Conservation (phyloP, 35 echinoderm and acorn worm genomes). For the Lytechinus variegatus region DNA sequence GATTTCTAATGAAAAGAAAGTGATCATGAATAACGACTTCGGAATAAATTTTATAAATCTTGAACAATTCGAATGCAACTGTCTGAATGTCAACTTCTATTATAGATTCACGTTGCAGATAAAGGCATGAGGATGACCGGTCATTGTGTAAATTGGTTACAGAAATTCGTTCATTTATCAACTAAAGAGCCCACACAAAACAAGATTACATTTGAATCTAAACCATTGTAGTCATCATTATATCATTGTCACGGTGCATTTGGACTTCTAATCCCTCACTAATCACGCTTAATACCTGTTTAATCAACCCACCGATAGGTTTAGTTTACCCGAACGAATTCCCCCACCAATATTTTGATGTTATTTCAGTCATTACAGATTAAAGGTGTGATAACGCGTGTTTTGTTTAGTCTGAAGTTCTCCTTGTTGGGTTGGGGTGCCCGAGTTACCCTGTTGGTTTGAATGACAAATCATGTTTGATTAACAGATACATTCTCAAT, state of each 20-base stretch:
- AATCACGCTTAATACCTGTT: slow-evolving; percentile 42
- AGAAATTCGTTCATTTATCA: background rate
- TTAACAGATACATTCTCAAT: background rate
- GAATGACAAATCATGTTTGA: slow-evolving; percentile 36
- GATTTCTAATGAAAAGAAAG: background rate
- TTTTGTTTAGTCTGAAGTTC: slow-evolving; percentile 20
- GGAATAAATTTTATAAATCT: background rate
- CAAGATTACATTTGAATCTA: background rate
- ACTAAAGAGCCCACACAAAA: background rate
- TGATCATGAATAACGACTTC: background rate
- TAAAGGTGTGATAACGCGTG: background rate
- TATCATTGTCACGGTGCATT: background rate
- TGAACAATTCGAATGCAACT: background rate
- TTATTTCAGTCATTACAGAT: slow-evolving; percentile 21
- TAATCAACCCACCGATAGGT: slow-evolving; percentile 1
- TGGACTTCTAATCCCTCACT: background rate
- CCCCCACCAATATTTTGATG: background rate
- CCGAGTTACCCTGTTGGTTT: background rate
- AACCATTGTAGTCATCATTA: slow-evolving; percentile 11
- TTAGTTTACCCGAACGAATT: background rate
- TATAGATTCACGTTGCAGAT: background rate
- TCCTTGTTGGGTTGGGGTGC: background rate
- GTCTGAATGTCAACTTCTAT: background rate
- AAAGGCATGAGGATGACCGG: background rate
- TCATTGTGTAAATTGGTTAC: background rate